Evolutionary conservation across 1,140 invertebrate species (phyloP).

Genomic region (Myzus persicae): DNA sequence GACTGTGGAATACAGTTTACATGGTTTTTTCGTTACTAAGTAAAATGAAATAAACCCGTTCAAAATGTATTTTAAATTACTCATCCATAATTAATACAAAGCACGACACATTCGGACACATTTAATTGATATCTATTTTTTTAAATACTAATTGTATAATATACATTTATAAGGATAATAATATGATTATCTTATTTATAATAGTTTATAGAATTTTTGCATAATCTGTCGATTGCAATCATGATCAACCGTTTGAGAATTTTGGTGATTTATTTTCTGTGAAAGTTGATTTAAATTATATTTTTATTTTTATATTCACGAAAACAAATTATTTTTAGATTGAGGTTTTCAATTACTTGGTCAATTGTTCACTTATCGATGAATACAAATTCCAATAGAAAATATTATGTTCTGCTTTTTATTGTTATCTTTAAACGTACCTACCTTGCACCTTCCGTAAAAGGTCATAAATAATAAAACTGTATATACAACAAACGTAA

Average conservation of each 20-base stretch:
- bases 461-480: conserved; percentile 10
- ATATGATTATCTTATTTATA: not conserved
- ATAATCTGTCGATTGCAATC: not conserved
- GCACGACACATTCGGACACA: not conserved
- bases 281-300: not conserved
- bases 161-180: not conserved
- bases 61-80: too few species aligned
- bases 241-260: not conserved
- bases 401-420: not conserved
- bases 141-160: not conserved
- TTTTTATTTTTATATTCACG: not conserved
- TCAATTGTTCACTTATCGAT: not conserved
- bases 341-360: not conserved
- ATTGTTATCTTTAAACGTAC: not conserved
- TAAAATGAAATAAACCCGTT: not conserved
- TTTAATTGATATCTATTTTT: not conserved
- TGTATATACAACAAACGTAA: not conserved
- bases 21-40: not conserved
- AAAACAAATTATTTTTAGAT: not conserved
- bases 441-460: not conserved
- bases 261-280: not conserved
- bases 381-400: not conserved
- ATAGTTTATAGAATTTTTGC: not conserved
- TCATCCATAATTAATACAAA: not conserved
- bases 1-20: not conserved